A percentile compares a stretch with the other conserved stretches of the same genome.
phyloP scores from a whole-genome alignment of 2,888 invertebrate genomes.

The Acanthopleura granulata region DNA sequence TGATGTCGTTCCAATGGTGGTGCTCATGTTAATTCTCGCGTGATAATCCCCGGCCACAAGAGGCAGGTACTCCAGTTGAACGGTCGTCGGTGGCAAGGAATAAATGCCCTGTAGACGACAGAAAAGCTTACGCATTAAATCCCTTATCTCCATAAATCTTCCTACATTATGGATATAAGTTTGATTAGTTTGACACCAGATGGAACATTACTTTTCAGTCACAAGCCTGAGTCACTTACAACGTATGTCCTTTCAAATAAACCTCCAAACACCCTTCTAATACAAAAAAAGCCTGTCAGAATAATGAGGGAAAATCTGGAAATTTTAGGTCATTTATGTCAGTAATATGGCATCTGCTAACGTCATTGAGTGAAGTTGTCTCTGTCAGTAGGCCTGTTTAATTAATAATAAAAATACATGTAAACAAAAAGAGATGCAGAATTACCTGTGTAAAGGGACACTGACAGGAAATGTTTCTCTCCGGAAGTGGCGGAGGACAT shows the following conservation, averaged over 20 bases:
- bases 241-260: too few relatives aligned
- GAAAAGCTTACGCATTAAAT: neutral
- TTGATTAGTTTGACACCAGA: neutral
- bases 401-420: too few relatives aligned
- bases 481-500: constrained; percentile 28
- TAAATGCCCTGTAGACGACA: constrained; percentile 26
- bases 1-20: constrained; percentile 16
- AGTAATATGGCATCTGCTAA: too few relatives aligned
- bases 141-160: neutral
- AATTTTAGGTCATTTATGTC: too few relatives aligned
- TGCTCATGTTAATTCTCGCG: constrained; percentile 26
- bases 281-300: too few relatives aligned
- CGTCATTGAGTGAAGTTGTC: too few relatives aligned
- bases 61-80: constrained; percentile 27
- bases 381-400: too few relatives aligned
- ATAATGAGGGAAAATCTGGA: too few relatives aligned
- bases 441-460: constrained; percentile 36
- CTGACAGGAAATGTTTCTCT: constrained; percentile 30
- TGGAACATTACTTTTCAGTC: neutral
- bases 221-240: too few relatives aligned
- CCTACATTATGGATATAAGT: too few relatives aligned
- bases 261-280: too few relatives aligned
- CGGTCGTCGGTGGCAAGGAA: constrained; percentile 26
- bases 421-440: neutral
- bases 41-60: constrained; percentile 34